Percentiles rank a stretch among this genome's conserved stretches.
These are phyloP conservation scores for Bimastos eiseni DNA, from an alignment of 2,888 invertebrate species.

Conservation along the genomic window DNA sequence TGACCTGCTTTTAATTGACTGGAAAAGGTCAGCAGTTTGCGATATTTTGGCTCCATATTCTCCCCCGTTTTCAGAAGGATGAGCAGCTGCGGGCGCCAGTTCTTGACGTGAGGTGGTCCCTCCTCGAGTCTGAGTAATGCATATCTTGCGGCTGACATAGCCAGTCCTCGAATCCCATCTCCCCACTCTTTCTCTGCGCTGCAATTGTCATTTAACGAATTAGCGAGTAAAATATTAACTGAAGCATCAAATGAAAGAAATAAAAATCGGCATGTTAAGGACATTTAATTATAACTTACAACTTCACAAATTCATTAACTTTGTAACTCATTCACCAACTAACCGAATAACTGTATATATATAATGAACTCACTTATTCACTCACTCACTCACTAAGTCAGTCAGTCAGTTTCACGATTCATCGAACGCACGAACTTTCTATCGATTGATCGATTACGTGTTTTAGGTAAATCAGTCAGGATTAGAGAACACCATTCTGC, in stretches of 20 bases:
- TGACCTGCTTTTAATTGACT: constrained; percentile 83
- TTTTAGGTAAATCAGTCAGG: no score
- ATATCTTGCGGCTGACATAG: constrained; percentile 93
- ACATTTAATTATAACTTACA: not conserved
- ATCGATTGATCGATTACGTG: not conserved
- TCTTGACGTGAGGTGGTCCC: constrained; percentile 83
- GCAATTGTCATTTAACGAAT: constrained; percentile 33
- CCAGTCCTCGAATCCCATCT: constrained; percentile 95
- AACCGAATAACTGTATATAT: not conserved
- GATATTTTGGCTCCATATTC: constrained; percentile 77
- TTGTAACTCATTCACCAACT: not conserved
- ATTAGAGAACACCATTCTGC: no score
- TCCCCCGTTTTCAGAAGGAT: constrained; percentile 76
- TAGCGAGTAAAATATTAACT: not conserved
- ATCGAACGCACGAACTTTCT: not conserved
- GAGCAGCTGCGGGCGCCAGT: constrained; percentile 79
- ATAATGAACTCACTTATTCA: not conserved
- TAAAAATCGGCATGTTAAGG: no score
- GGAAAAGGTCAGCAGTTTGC: constrained; percentile 91
- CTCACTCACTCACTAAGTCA: not conserved
- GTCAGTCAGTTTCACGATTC: not conserved
- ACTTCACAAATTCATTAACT: not conserved
- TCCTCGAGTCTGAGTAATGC: constrained; percentile 93
- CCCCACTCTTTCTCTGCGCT: constrained; percentile 99
- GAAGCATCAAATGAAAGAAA: not conserved